A percentile compares a stretch with the other conserved stretches of the same genome.
Conservation (phyloP, 2,113 vertebrate genomes). For the Poeciliopsis turrubarensis region DNA sequence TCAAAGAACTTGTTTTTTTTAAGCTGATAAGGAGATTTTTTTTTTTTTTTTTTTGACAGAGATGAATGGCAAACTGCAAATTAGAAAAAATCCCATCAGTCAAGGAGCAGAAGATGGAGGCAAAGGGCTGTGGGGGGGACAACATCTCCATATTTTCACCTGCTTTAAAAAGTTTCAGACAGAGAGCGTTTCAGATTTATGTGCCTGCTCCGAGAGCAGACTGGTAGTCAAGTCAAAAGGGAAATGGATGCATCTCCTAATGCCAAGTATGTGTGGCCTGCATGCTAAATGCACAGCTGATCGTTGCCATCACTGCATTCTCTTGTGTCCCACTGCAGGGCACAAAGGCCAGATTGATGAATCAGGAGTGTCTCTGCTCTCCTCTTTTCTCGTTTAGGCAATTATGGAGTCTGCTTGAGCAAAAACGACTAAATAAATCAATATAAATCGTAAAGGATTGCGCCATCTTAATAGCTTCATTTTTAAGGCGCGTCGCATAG, state of each 20-base stretch:
- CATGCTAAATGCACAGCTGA: conserved; percentile 79
- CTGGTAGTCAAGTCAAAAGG: conserved; percentile 59
- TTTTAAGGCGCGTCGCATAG: not conserved
- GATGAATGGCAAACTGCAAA: conserved; percentile 15
- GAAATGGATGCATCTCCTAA: conserved; percentile 39
- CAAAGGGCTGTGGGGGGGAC: too few species aligned
- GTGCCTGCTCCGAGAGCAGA: conserved; percentile 35
- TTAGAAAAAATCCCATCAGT: not conserved
- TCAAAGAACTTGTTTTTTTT: conserved; percentile 39
- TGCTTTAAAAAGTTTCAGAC: not conserved
- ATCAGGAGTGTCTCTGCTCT: conserved; percentile 39
- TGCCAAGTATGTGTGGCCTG: conserved; percentile 69
- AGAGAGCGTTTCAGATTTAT: not conserved
- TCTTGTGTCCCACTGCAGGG: conserved; percentile 62
- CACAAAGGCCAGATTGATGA: conserved; percentile 79
- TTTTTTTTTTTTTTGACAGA: conserved; percentile 23
- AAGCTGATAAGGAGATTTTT: conserved; percentile 33
- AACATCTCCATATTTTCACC: not conserved
- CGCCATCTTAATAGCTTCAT: not conserved
- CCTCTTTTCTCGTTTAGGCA: conserved; percentile 38
- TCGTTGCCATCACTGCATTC: conserved; percentile 72
- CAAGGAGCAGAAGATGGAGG: not conserved
- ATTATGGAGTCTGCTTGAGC: conserved; percentile 35
- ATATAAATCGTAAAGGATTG: not conserved
- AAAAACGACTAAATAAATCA: not conserved